Conservation (phyloP, 2,113 vertebrate genomes). For the Anoplopoma fimbria region DNA sequence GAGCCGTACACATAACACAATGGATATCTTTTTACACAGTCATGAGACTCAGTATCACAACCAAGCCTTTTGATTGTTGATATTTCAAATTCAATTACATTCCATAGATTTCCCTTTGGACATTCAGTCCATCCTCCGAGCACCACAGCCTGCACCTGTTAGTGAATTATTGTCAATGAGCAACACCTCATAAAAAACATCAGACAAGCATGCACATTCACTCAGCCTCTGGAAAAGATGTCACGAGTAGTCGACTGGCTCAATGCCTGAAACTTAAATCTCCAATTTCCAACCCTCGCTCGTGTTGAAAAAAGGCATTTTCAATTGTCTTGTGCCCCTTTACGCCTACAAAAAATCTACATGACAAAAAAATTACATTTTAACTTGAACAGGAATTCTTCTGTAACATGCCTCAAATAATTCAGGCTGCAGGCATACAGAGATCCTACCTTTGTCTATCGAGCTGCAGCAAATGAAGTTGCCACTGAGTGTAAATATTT, state of each 20-base stretch:
- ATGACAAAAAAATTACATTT: constrained; percentile 7
- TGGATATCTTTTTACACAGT: constrained; percentile 58
- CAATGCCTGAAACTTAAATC: constrained; percentile 30
- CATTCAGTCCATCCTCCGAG: constrained; percentile 39
- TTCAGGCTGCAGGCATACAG: constrained; percentile 15
- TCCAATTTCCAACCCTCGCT: neutral
- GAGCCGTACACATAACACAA: constrained; percentile 68
- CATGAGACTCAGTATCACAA: constrained; percentile 32
- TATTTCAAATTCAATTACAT: constrained; percentile 67
- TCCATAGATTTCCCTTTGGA: constrained; percentile 71
- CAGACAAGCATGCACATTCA: constrained; percentile 64
- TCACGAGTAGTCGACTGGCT: constrained; percentile 35
- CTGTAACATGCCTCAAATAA: constrained; percentile 31
- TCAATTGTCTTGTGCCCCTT: constrained; percentile 4
- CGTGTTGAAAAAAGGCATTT: constrained; percentile 12
- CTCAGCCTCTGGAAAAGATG: constrained; percentile 49
- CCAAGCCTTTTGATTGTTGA: constrained; percentile 38
- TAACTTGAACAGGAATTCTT: constrained; percentile 11
- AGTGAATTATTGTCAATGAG: constrained; percentile 40
- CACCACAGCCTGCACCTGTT: constrained; percentile 26
- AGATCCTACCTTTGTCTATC: constrained; percentile 16
- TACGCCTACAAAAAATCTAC: neutral
- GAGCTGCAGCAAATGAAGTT: constrained; percentile 30
- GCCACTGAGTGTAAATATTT: constrained; percentile 38
- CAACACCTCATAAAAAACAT: constrained; percentile 55